These are phyloP conservation scores for Steinernema khuongi DNA, from an alignment of 1,140 invertebrate species.

Conservation along the genomic window DNA sequence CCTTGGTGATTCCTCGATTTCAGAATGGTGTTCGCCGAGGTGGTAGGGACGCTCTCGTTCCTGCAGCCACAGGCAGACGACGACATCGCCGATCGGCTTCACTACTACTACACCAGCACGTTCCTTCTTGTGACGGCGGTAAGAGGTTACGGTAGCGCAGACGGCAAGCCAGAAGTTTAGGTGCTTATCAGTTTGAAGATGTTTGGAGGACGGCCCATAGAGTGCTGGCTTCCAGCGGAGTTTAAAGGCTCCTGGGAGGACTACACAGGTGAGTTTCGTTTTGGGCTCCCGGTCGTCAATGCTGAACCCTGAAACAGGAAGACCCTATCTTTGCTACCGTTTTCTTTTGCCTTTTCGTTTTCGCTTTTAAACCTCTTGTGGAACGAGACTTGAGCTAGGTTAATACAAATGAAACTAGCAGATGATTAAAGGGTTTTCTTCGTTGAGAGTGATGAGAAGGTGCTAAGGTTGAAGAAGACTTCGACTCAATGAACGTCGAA, in stretches of 20 bases:
- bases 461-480: no score
- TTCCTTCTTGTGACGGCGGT: slow-evolving; percentile 56
- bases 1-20: slow-evolving; percentile 11
- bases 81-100: slow-evolving; percentile 54
- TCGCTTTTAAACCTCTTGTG: background rate
- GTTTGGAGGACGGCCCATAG: slow-evolving; percentile 54
- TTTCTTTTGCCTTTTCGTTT: no score
- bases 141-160: slow-evolving; percentile 14
- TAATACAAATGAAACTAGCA: background rate
- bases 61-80: slow-evolving; percentile 53
- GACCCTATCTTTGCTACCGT: no score
- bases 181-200: slow-evolving; percentile 56
- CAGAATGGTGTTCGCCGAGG: slow-evolving; percentile 57
- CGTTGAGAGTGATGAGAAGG: no score
- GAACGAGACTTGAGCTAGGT: background rate
- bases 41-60: slow-evolving; percentile 56
- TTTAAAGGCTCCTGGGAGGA: slow-evolving; percentile 57
- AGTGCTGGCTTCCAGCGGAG: slow-evolving; percentile 57
- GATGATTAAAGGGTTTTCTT: no score
- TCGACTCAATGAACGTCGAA: no score
- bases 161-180: slow-evolving; percentile 27
- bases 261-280: slow-evolving; percentile 41
- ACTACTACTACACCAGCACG: slow-evolving; percentile 55
- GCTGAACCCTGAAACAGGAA: no score
- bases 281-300: no score